These are phyloP conservation scores for Chelonus formosanus DNA, from an alignment of 2,888 invertebrate species.

Conservation along the genomic window DNA sequence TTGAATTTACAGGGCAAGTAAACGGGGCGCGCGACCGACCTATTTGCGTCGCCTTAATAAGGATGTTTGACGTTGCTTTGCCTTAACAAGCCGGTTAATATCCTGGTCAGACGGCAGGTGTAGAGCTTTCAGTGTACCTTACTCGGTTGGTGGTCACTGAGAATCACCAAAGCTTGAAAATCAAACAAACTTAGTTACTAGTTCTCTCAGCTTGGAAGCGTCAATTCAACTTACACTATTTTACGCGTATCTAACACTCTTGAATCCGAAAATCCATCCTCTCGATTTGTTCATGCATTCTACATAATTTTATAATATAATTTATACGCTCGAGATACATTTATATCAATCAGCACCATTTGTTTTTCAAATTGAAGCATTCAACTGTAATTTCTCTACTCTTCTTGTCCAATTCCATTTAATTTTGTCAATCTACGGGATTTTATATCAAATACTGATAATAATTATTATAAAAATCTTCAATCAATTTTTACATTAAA, in stretches of 20 bases:
- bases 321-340: no score
- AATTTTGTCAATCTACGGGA: no score
- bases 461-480: no score
- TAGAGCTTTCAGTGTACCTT: slow-evolving; percentile 38
- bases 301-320: no score
- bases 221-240: slow-evolving; percentile 8
- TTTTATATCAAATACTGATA: no score
- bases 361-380: no score
- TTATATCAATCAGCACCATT: no score
- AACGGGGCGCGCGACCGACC: slow-evolving; percentile 43
- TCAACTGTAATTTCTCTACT: no score
- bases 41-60: slow-evolving; percentile 58
- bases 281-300: no score
- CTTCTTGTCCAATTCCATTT: no score
- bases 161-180: slow-evolving; percentile 60
- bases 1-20: slow-evolving; percentile 51
- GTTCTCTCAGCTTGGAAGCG: slow-evolving; percentile 38
- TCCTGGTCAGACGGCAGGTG: slow-evolving; percentile 43
- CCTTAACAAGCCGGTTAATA: slow-evolving; percentile 60
- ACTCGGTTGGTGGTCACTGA: slow-evolving; percentile 39
- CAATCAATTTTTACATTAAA: no score
- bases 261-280: no score
- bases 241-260: background rate
- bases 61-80: slow-evolving; percentile 56
- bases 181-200: slow-evolving; percentile 61